Evolutionary conservation across 2,797 vertebrate genomes (phyloP), one percentile per base, ranked within the genome.

Genomic region (Notoglanidium macrostoma): DNA sequence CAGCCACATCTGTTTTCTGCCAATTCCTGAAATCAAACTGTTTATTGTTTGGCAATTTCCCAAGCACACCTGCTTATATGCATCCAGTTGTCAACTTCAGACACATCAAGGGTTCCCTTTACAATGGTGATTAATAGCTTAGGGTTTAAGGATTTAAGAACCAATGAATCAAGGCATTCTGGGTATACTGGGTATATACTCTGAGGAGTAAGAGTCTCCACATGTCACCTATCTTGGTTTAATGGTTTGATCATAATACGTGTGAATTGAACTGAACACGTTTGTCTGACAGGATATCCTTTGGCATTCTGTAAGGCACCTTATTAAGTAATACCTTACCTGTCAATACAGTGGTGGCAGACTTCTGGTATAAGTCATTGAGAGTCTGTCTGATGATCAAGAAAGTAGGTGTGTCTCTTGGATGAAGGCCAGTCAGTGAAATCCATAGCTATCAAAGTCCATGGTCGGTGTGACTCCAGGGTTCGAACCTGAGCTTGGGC

Each of bases 121-220:
- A 44, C 70, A 73, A 26, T 46, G 35, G 29, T 67, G 12, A 67
- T 5, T 32, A 67, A 29, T 29, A 73, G 70, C 70, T 2, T n/a
- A 49, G 12, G 44, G 32, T 78, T 78, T 78, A 54, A 55, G 77
- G 32, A 40, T 80, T 79, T 35, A 79, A 59, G 51, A 19, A 78
- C 3, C 14, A 78, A 78, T 57, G 9, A 57, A 15, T 57, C 77
- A 12, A 23, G 29, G 54, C 4, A 11, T 59, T 57, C 29, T 72
- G 49, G 26, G 44, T 5, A 51, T 49, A 76, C 26, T 76, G 73
- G 44, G 23, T n/a, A 59, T 35, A 57, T 17, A 51, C 3, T 51
- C 4, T 54, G 2, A 7, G 40, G 35, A 72, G 11, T 4, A 23
- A 40, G 7, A 46, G 19, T 23, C 70, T 23, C 72, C 70, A 73